Conservation (phyloP, 2,113 vertebrate genomes). For the Solenodon paradoxus region DNA sequence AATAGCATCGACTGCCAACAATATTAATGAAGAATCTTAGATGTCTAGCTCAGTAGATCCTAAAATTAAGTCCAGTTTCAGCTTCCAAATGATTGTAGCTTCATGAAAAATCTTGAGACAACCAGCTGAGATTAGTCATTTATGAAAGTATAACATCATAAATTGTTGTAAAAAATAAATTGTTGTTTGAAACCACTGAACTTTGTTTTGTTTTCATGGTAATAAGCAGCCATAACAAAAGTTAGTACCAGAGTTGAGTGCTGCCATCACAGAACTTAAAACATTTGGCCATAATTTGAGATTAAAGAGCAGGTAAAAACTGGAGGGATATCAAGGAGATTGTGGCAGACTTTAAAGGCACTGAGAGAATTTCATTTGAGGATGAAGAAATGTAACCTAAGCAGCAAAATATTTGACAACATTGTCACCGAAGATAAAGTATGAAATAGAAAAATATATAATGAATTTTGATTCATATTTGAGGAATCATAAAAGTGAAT, state of each 20-base stretch:
- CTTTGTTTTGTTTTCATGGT: not conserved
- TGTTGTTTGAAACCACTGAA: not conserved
- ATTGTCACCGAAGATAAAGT: not conserved
- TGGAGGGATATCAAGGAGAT: not conserved
- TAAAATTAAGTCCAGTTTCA: not conserved
- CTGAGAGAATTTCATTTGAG: not conserved
- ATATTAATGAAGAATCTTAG: not conserved
- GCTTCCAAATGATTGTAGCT: not conserved
- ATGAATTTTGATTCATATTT: conserved; percentile 12
- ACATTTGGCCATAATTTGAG: not conserved
- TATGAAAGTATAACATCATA: too few relatives aligned
- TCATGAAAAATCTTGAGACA: too few relatives aligned
- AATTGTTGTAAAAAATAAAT: not conserved
- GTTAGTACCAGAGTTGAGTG: not conserved
- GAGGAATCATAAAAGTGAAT: not conserved
- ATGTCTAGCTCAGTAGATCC: not conserved
- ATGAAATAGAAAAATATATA: not conserved
- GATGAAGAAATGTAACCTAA: not conserved
- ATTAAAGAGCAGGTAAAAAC: not conserved
- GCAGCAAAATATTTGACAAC: not conserved
- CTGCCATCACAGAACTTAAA: not conserved
- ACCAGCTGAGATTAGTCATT: too few relatives aligned
- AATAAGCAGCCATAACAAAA: not conserved
- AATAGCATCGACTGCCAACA: not conserved
- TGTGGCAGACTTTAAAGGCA: not conserved